Evolutionary conservation across 2,888 invertebrate genomes (phyloP).

Genomic region (Melinaea marsaeus): DNA sequence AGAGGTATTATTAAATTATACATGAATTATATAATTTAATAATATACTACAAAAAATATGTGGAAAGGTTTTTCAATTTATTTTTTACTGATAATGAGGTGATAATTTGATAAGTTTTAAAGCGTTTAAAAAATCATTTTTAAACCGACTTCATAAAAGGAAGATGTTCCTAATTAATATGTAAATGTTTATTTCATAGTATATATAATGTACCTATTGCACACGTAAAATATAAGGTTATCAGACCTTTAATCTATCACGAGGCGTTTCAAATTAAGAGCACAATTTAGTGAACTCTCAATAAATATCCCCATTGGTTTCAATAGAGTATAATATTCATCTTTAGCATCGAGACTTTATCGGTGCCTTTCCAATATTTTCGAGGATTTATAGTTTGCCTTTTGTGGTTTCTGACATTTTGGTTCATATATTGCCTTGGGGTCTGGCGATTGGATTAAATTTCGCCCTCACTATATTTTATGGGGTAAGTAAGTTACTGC

Average conservation of each 20-base stretch:
- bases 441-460: constrained; percentile 4
- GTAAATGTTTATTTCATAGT: neutral
- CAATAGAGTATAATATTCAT: constrained; percentile 63
- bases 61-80: too few relatives aligned
- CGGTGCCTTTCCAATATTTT: constrained; percentile 58
- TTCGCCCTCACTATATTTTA: neutral
- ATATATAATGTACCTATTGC: too few relatives aligned
- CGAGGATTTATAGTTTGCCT: constrained; percentile 62
- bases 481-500: neutral
- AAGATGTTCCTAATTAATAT: too few relatives aligned
- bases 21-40: too few relatives aligned
- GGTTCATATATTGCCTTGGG: constrained; percentile 23
- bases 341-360: constrained; percentile 64
- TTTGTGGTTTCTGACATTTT: constrained; percentile 48
- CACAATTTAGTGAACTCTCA: constrained; percentile 61
- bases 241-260: neutral
- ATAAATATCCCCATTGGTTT: constrained; percentile 69
- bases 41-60: too few relatives aligned
- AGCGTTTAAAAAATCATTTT: too few relatives aligned
- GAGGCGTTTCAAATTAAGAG: neutral
- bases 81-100: too few relatives aligned
- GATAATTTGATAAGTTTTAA: too few relatives aligned
- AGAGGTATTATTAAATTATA: too few relatives aligned
- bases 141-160: too few relatives aligned
- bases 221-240: neutral